Base-by-base conservation (phyloP, 2,113 vertebrate genomes). In the Elachura formosa region DNA sequence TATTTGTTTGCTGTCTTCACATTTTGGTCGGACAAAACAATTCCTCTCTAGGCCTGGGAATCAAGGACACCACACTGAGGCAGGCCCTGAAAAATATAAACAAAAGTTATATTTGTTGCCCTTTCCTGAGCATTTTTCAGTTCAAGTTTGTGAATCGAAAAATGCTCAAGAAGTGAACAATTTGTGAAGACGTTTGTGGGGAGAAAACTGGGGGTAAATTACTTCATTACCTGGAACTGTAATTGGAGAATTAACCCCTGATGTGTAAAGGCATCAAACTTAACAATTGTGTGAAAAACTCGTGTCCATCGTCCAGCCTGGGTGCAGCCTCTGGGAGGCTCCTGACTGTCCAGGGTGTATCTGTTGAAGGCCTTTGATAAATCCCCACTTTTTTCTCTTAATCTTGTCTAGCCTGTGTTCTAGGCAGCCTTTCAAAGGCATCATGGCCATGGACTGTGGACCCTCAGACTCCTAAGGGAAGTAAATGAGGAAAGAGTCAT, bases 391-490 rank as follows among this genome's bases (percentile, higher is more conserved):
- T 33, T 61, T 61, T 26, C 10, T 40, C 45, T 26, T 2, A 1
- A 7, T 5, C 5, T 21, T 49, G 17, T 26, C 29, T 0, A 4
- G 34, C 3, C 34, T 3, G 56, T 76, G 22, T 1, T 76, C 73
- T 6, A 6, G 22, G 34, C 0, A 21, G 41, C 34, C 28, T 0
- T 17, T 1, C 56, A 29, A 41, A 41, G 29, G 14, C 19, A 12
- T 26, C 29, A 3, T 8, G 23, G 26, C 51, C 51, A 29, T 2
- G 25, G 29, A 5, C 36, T 31, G 56, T 17, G 73, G 91, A n/a
- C 20, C 13, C 1, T 6, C 84, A 9, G 34, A 22, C 40, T 58
- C 38, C 1, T 2, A 22, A 51, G 7, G 38, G 43, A 29, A 91
- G 26, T 8, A 40, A 31, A 25, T 24, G n/a, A 73, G 36, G 49